phyloP scores from a whole-genome alignment of 2,113 vertebrate species.

The Prunella himalayana region DNA sequence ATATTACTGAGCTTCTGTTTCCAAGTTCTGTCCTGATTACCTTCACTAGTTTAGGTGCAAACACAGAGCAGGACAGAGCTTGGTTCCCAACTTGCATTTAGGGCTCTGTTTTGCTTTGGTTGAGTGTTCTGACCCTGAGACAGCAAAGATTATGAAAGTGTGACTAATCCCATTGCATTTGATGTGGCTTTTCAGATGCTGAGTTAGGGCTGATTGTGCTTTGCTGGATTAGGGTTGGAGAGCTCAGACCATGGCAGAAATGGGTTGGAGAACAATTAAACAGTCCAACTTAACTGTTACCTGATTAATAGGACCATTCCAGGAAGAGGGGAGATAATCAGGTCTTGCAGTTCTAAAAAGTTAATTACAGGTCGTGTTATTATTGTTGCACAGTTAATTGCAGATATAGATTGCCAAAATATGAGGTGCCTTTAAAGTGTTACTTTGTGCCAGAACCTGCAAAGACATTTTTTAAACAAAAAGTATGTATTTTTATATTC shows the following conservation, averaged over 20 bases:
- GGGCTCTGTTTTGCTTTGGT: neutral
- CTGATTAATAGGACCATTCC: neutral
- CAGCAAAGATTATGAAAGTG: neutral
- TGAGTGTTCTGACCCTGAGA: neutral
- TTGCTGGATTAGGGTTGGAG: neutral
- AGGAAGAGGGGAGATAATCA: neutral
- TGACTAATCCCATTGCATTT: neutral
- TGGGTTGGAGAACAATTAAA: neutral
- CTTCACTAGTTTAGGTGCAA: neutral
- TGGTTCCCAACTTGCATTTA: neutral
- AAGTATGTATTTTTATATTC: constrained; percentile 80
- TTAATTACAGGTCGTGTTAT: neutral
- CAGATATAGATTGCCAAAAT: neutral
- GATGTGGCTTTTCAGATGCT: neutral
- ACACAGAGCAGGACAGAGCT: neutral
- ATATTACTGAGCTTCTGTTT: neutral
- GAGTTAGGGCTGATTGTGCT: neutral
- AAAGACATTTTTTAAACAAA: constrained; percentile 68
- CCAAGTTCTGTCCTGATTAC: neutral
- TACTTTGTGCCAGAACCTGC: constrained; percentile 64
- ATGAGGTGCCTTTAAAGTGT: constrained; percentile 60
- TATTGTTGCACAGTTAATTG: constrained; percentile 1
- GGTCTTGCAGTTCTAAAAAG: neutral
- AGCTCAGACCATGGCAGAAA: neutral
- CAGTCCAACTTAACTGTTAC: neutral